These are phyloP conservation scores for Enteromius trimaculatus DNA, from an alignment of 2,797 vertebrate species.

Conservation along the genomic window DNA sequence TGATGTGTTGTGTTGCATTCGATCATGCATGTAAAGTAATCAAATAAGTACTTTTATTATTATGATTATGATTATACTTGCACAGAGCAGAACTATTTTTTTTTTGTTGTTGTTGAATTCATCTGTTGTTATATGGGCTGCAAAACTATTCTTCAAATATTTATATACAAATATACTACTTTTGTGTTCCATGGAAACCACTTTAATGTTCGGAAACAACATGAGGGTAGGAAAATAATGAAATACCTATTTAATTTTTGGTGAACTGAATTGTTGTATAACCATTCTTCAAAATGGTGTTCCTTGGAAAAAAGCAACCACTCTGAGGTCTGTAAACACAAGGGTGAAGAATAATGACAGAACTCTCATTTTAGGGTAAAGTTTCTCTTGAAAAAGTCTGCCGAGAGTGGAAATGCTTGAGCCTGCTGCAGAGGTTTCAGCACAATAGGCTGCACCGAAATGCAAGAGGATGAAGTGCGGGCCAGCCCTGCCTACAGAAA, in stretches of 20 bases:
- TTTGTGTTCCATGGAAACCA: neutral
- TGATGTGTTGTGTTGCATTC: neutral
- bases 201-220: neutral
- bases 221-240: neutral
- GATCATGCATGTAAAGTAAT: neutral
- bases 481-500: slow-evolving; percentile 49
- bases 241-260: neutral
- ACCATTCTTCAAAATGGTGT: neutral
- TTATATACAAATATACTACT: too few species aligned
- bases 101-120: neutral
- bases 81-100: neutral
- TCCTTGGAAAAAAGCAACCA: neutral
- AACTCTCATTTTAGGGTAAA: neutral
- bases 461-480: slow-evolving; percentile 39
- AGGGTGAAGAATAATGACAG: neutral
- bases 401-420: neutral
- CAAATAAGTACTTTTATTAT: neutral
- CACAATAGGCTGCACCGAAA: slow-evolving; percentile 20
- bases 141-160: neutral
- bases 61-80: neutral
- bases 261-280: neutral
- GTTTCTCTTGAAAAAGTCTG: neutral
- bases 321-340: neutral
- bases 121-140: neutral
- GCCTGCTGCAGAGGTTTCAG: slow-evolving; percentile 14